Percentiles rank a stretch among this genome's conserved stretches.
These are phyloP conservation scores for Chrysolina americana DNA, from an alignment of 2,888 invertebrate species.

Conservation along the genomic window DNA sequence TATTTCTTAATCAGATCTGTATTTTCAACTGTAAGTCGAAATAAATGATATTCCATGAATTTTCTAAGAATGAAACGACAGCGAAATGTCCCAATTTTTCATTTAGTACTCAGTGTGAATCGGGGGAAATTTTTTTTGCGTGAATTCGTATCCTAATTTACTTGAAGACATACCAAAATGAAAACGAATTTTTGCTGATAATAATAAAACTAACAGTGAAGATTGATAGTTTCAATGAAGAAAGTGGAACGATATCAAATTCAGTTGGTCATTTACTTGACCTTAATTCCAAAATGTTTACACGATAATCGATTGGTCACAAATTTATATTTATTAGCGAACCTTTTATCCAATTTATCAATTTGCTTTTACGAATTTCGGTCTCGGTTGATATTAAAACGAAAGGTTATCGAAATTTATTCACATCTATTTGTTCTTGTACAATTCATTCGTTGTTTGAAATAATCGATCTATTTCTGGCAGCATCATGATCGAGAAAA, in stretches of 20 bases:
- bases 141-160: background rate
- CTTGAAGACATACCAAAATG: background rate
- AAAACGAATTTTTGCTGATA: background rate
- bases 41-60: no score
- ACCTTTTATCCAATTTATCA: conserved; percentile 12
- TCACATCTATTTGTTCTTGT: conserved; percentile 3
- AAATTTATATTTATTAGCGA: conserved; percentile 20
- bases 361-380: conserved; percentile 2
- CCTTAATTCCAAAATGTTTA: conserved; percentile 21
- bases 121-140: no score
- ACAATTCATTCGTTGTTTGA: background rate
- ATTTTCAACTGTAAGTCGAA: no score
- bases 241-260: conserved; percentile 22
- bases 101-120: no score
- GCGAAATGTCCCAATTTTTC: no score
- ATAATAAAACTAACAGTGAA: background rate
- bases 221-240: conserved; percentile 6
- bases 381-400: background rate
- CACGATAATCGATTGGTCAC: conserved; percentile 21
- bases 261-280: conserved; percentile 25
- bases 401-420: conserved; percentile 12
- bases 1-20: no score
- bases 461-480: background rate
- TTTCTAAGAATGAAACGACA: no score
- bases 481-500: no score